phyloP scores from a whole-genome alignment of 2,113 vertebrate species.

The Brachyhypopomus occidentalis region DNA sequence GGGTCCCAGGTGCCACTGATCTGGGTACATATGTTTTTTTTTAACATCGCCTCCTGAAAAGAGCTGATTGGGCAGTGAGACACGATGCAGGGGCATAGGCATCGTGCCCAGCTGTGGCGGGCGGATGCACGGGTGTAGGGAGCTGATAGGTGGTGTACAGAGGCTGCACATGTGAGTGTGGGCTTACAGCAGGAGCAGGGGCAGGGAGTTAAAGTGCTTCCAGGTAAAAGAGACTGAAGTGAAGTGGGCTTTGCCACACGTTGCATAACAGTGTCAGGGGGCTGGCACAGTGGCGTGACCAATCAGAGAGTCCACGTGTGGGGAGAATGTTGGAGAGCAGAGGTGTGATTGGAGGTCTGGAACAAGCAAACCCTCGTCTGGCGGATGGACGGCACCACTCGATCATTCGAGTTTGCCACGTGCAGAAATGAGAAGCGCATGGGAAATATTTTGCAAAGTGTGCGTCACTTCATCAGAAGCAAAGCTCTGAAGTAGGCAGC shows the following conservation, averaged over 20 bases:
- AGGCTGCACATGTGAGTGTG: conserved; percentile 49
- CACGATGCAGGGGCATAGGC: not conserved
- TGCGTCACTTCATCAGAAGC: no score
- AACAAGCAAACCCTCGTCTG: not conserved
- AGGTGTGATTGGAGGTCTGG: conserved; percentile 2
- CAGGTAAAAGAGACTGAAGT: conserved; percentile 59
- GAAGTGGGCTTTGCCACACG: conserved; percentile 52
- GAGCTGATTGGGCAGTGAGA: not conserved
- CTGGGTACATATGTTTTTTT: not conserved
- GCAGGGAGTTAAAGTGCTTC: conserved; percentile 58
- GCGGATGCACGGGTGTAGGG: not conserved
- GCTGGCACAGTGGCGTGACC: conserved; percentile 47
- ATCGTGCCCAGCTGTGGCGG: not conserved
- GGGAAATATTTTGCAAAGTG: no score
- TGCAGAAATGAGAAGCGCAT: no score
- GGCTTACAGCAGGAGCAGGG: conserved; percentile 56
- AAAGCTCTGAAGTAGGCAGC: not conserved
- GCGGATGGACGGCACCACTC: not conserved
- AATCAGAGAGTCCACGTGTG: conserved; percentile 57
- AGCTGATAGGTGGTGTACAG: conserved; percentile 61
- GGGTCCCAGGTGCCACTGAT: not conserved
- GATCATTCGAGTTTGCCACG: not conserved
- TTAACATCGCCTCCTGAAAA: not conserved
- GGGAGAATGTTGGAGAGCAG: not conserved
- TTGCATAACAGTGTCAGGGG: conserved; percentile 58